Conservation (phyloP, 2,113 vertebrate genomes). For the Pterocles burchelli region DNA sequence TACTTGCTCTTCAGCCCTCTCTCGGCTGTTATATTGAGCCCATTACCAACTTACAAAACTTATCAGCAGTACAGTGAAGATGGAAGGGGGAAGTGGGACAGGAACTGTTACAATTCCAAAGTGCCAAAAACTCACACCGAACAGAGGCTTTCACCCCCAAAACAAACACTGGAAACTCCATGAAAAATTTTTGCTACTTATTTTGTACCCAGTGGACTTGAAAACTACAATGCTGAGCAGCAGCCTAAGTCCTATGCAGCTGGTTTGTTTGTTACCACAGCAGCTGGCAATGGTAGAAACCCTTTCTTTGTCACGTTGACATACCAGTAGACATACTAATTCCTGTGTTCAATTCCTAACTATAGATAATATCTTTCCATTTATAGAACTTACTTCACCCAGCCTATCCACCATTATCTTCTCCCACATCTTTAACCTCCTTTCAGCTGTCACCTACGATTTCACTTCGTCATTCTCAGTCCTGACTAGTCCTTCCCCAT, state of each 20-base stretch:
- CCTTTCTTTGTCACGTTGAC: neutral
- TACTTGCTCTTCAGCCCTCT: neutral
- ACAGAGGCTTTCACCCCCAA: neutral
- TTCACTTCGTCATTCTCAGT: neutral
- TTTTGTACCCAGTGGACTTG: neutral
- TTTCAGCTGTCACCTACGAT: neutral
- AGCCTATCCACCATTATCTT: neutral
- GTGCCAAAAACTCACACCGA: neutral
- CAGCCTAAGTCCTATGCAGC: neutral
- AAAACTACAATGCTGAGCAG: neutral
- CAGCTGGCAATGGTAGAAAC: neutral
- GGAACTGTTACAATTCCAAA: neutral
- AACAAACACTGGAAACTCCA: neutral
- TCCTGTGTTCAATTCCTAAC: neutral
- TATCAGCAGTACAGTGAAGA: neutral
- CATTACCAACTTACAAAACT: neutral
- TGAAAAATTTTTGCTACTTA: neutral
- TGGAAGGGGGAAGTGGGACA: neutral
- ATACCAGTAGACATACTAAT: neutral
- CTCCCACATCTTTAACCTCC: neutral
- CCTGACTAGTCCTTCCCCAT: neutral
- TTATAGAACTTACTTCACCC: neutral
- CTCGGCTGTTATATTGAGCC: neutral
- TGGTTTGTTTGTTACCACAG: neutral
- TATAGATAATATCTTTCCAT: neutral